Conservation (phyloP, 1,140 invertebrate species). For the Chrysomallon squamiferum region DNA sequence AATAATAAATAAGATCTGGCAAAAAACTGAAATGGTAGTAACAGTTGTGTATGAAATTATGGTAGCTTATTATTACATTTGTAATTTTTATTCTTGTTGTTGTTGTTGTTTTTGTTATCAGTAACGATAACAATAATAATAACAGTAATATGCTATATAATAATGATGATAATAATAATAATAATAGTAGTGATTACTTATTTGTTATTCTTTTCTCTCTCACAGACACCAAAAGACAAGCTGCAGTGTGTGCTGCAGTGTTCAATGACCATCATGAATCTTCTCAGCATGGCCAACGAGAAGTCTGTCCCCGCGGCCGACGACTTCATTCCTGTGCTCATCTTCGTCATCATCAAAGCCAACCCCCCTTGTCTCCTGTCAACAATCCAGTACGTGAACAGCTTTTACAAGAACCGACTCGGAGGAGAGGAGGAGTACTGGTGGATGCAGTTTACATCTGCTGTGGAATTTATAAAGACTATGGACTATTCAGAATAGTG, state of each 20-base stretch:
- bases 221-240: conserved; percentile 88
- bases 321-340: conserved; percentile 94
- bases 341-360: conserved; percentile 95
- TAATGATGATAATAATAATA: too few species aligned
- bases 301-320: conserved; percentile 91
- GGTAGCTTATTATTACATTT: too few species aligned
- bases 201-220: neutral
- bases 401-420: conserved; percentile 84
- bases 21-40: too few species aligned
- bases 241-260: conserved; percentile 86
- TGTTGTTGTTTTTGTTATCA: too few species aligned
- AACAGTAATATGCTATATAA: too few species aligned
- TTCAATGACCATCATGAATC: conserved; percentile 87
- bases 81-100: too few species aligned
- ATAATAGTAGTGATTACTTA: too few species aligned
- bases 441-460: conserved; percentile 98
- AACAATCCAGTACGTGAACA: conserved; percentile 95
- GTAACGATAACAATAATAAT: too few species aligned
- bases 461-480: conserved; percentile 97
- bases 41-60: too few species aligned
- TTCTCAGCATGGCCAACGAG: conserved; percentile 81
- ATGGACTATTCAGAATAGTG: conserved; percentile 77
- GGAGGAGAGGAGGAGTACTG: conserved; percentile 95
- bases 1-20: too few species aligned
- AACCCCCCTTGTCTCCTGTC: conserved; percentile 95